phyloP scores from a whole-genome alignment of 2,113 vertebrate genomes.

The Lepidothrix coronata region DNA sequence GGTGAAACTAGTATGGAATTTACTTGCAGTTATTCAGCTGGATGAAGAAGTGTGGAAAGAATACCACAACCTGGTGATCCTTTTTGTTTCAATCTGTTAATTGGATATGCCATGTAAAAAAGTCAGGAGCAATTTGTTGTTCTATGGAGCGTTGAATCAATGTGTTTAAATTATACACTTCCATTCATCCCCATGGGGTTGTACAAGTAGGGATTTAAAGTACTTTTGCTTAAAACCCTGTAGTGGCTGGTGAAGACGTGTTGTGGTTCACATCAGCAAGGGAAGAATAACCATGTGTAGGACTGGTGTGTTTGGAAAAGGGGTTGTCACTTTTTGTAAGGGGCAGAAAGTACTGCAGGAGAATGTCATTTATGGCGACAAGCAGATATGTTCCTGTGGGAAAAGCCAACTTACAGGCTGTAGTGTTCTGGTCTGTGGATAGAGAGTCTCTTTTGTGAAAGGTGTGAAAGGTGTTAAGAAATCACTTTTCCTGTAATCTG shows the following conservation, averaged over 20 bases:
- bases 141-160: rapidly evolving
- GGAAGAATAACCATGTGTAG: rapidly evolving
- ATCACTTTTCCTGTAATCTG: background rate
- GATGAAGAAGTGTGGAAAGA: background rate
- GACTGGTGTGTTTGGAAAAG: background rate
- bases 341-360: background rate
- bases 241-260: background rate
- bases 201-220: background rate
- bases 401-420: background rate
- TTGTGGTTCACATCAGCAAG: background rate
- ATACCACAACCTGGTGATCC: background rate
- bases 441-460: background rate
- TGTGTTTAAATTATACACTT: background rate
- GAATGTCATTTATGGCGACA: background rate
- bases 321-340: background rate
- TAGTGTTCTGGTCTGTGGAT: background rate
- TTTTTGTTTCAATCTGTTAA: background rate
- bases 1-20: background rate
- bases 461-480: background rate
- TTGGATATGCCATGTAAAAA: background rate
- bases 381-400: background rate
- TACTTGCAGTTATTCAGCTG: background rate
- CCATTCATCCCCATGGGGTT: background rate
- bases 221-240: background rate
- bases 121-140: background rate